Conservation (phyloP, 2,888 invertebrate genomes). For the Phyllotreta cruciferae region DNA sequence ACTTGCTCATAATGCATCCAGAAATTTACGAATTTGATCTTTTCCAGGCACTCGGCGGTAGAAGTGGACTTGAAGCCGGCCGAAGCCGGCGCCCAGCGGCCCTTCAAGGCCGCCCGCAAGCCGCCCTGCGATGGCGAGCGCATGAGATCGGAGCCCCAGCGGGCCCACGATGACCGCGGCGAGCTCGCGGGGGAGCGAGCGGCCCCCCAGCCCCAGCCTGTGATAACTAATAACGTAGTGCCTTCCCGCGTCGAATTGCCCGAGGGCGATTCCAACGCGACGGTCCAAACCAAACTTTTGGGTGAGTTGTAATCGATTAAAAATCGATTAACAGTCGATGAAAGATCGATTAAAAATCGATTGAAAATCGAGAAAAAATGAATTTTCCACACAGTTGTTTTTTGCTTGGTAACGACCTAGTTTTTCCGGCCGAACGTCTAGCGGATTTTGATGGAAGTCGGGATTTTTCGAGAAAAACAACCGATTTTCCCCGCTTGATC, state of each 20-base stretch:
- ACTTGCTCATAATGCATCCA: not conserved
- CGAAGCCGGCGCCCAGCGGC: slow-evolving; percentile 24
- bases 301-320: no score
- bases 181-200: no score
- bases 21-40: no score
- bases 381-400: no score
- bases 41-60: slow-evolving; percentile 60
- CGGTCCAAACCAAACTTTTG: slow-evolving; percentile 57
- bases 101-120: slow-evolving; percentile 20
- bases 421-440: not conserved
- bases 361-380: not conserved
- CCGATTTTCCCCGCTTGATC: no score
- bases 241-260: slow-evolving; percentile 52
- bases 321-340: no score
- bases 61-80: slow-evolving; percentile 59
- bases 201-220: slow-evolving; percentile 44
- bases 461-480: not conserved
- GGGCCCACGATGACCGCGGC: no score
- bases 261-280: slow-evolving; percentile 46
- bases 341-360: no score
- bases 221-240: slow-evolving; percentile 55
- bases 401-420: no score
- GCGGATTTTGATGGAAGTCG: not conserved
- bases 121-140: slow-evolving; percentile 34
- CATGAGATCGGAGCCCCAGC: slow-evolving; percentile 35